Percentiles rank a stretch among this genome's conserved stretches.
phyloP scores from a whole-genome alignment of 2,113 vertebrate species.

The Poeciliopsis occidentalis region DNA sequence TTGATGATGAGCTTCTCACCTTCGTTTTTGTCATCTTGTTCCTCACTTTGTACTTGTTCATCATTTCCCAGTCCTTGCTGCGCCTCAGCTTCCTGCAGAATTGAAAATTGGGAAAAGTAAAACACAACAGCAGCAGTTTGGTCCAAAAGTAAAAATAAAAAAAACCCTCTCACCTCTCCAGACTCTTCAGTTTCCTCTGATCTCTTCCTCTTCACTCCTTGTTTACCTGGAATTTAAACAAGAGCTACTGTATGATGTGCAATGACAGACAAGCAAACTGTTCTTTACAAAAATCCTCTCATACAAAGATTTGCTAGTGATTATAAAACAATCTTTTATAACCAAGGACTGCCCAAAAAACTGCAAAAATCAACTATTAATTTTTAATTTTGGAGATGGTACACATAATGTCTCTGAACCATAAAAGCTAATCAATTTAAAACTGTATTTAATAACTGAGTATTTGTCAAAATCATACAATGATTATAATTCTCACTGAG shows the following conservation, averaged over 20 bases:
- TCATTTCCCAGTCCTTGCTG: constrained; percentile 23
- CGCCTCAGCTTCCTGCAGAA: constrained; percentile 28
- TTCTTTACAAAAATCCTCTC: neutral
- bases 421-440: neutral
- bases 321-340: neutral
- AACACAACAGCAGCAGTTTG: neutral
- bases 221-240: constrained; percentile 49
- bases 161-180: constrained; percentile 55
- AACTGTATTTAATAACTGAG: neutral
- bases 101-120: neutral
- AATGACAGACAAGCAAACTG: neutral
- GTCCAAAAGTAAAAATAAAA: neutral
- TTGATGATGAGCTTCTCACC: constrained; percentile 30
- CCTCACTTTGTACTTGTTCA: constrained; percentile 23
- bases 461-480: neutral
- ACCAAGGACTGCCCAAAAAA: too few relatives aligned
- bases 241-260: neutral
- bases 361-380: neutral
- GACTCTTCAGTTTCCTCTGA: constrained; percentile 63
- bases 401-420: neutral
- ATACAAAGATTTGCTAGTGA: neutral
- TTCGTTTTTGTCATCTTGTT: constrained; percentile 19
- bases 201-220: constrained; percentile 64
- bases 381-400: neutral
- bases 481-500: neutral